phyloP scores from a whole-genome alignment of 2,113 vertebrate genomes.

The Ailuropoda melanoleuca region DNA sequence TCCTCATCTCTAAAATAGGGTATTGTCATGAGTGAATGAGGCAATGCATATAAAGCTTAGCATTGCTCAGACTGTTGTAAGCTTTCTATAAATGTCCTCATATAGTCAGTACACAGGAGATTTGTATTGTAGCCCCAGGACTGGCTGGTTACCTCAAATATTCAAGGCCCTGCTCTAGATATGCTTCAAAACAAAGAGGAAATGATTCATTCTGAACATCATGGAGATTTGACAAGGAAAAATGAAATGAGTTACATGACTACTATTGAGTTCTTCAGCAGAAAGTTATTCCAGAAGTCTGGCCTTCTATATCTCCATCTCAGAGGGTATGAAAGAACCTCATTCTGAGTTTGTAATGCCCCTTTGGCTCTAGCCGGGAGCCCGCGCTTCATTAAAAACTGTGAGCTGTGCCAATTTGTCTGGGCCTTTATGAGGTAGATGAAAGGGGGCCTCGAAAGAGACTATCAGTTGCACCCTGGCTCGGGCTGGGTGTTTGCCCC shows the following conservation, averaged over 20 bases:
- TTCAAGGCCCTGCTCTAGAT: background rate
- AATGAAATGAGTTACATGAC: background rate
- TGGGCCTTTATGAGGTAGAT: constrained; percentile 65
- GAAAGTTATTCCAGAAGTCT: constrained; percentile 23
- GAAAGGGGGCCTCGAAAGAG: constrained; percentile 66
- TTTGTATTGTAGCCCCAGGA: background rate
- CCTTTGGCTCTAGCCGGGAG: constrained; percentile 58
- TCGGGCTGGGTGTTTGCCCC: constrained; percentile 40
- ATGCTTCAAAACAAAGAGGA: background rate
- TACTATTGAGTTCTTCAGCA: background rate
- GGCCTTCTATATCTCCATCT: constrained; percentile 41
- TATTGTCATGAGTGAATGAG: background rate
- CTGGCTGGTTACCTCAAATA: background rate
- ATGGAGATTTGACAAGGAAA: background rate
- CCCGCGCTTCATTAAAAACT: constrained; percentile 69
- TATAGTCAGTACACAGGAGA: background rate
- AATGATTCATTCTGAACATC: background rate
- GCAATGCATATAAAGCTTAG: background rate
- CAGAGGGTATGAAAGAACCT: constrained; percentile 63
- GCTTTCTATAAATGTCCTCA: background rate
- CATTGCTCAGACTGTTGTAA: background rate
- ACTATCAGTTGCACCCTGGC: constrained; percentile 27
- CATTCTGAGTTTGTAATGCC: constrained; percentile 64
- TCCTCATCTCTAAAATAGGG: background rate
- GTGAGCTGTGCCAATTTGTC: constrained; percentile 66